Base-by-base conservation (phyloP, 2,888 invertebrate species). In the Phortica okadai region DNA sequence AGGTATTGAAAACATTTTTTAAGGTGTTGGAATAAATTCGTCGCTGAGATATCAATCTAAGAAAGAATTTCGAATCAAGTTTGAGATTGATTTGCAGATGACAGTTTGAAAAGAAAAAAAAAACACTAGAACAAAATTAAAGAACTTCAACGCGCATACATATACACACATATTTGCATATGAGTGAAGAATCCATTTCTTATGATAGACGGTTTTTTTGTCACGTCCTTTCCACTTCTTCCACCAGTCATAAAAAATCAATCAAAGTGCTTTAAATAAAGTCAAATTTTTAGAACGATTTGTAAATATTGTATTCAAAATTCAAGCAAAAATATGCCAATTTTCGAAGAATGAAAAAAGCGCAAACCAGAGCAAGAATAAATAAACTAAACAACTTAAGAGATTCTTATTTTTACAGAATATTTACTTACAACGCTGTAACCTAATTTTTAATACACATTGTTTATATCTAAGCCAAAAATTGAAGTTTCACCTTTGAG, bases 391-490 rank as follows among this genome's bases (percentile, higher is more conserved):
- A 33, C 33, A 33, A 33, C 33, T 33, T 33, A 33, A 33, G 33
- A 33, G 33, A 2, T 33, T 33, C 33, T 33, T 33, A 33, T 33
- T 33, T 33, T 33, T 33, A 33, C 33, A 54, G 54, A 14, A 54
- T 33, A 54, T 54, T 41, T 72, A 33, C 56, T 72, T 72, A 72
- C 70, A 72, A n/a, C 54, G 45, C 21, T 70, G 70, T 72, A 72
- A 56, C 70, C 70, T 25, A 72, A 72, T 25, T 72, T 56, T 21
- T 25, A 6, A 45, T 25, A 56, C 21, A 16, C 7, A 16, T 62
- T 62, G 62, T 62, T 62, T 62, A 62, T 25, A 25, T 0, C 62
- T 25, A 62, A 62, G n/a, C 10, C 76, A 78, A 76, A 78, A 74
- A 73, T 69, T 74, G 70, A 59, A 77, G 56, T 62, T 62, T 6